Evolutionary conservation across 37 sponge, comb jelly and placozoan genomes (phyloP).

Genomic region (Tethya wilhelma): DNA sequence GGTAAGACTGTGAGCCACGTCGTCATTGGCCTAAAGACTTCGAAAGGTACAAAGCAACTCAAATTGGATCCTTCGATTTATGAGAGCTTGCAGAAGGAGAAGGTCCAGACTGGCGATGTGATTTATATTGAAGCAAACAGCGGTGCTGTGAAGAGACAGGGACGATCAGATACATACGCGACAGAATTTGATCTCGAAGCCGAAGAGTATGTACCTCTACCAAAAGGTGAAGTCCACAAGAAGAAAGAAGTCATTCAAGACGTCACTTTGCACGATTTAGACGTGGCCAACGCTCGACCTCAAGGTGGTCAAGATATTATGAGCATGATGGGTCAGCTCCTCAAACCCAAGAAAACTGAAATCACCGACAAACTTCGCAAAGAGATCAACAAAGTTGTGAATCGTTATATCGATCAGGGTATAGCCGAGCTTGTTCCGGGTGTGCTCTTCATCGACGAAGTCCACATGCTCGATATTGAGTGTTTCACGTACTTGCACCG

Average conservation of each 20-base stretch:
- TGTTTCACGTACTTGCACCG: conserved; percentile 99
- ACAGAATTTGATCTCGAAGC: conserved; percentile 99
- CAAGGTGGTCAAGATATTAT: conserved; percentile 99
- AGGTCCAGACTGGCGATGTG: conserved; percentile 97
- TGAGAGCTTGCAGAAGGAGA: conserved; percentile 98
- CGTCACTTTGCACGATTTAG: conserved; percentile 97
- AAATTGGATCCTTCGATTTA: conserved; percentile 98
- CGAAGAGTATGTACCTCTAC: conserved; percentile 99
- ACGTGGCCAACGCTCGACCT: conserved; percentile 95
- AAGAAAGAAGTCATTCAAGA: conserved; percentile 99
- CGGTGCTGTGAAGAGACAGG: conserved; percentile 97
- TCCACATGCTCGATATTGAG: conserved; percentile 99
- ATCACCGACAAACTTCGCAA: conserved; percentile 98
- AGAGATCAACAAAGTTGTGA: conserved; percentile 99
- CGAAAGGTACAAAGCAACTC: conserved; percentile 98
- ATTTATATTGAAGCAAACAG: conserved; percentile 99
- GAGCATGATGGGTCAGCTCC: conserved; percentile 96
- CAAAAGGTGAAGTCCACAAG: conserved; percentile 99
- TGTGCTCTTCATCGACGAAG: conserved; percentile 97
- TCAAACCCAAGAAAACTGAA: conserved; percentile 99
- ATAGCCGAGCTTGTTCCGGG: conserved; percentile 99
- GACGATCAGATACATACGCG: conserved; percentile 95
- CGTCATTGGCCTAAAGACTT: conserved; percentile 95
- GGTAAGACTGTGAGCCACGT: conserved; percentile 98
- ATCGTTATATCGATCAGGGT: conserved; percentile 99